phyloP scores from a whole-genome alignment of 1,140 invertebrate genomes.

The Papilio aristodemus region DNA sequence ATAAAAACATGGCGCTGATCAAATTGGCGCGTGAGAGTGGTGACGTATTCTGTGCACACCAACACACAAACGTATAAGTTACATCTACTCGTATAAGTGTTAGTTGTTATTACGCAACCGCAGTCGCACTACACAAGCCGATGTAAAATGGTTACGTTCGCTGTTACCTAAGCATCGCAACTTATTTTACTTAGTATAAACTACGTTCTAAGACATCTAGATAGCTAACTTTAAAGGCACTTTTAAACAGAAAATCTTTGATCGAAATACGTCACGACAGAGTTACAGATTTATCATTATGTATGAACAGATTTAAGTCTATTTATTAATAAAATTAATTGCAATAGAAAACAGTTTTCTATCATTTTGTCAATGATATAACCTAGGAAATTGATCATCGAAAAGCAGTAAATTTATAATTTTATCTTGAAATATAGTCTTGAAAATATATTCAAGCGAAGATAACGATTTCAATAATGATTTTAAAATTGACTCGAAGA shows the following conservation, averaged over 20 bases:
- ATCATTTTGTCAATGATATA: too few species aligned
- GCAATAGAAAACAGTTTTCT: too few species aligned
- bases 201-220: too few species aligned
- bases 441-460: too few species aligned
- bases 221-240: background rate
- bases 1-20: background rate
- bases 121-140: background rate
- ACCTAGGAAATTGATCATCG: too few species aligned
- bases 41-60: background rate
- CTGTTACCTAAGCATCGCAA: background rate
- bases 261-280: too few species aligned
- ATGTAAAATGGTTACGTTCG: background rate
- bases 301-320: too few species aligned
- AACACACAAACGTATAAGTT: background rate
- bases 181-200: background rate
- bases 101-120: background rate
- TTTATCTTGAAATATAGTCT: too few species aligned
- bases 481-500: constrained; percentile 2
- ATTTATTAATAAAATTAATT: too few species aligned
- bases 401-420: too few species aligned
- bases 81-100: background rate
- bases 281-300: too few species aligned
- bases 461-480: background rate
- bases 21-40: background rate
- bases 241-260: too few species aligned